Evolutionary conservation across 2,888 invertebrate species (phyloP).

Genomic region (Zygothrica quintamaculata): DNA sequence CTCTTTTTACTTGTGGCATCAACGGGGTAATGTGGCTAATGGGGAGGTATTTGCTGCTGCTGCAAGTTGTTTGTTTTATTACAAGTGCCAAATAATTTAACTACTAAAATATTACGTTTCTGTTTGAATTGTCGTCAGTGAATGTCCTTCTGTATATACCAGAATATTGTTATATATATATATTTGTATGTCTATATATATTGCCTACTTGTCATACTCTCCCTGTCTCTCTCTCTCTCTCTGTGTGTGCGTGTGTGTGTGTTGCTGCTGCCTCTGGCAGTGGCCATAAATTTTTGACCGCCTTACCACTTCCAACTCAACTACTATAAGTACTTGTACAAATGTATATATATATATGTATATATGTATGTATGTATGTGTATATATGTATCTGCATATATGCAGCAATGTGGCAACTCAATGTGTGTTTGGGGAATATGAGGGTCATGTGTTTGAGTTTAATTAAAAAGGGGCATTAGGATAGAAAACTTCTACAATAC

Average conservation of each 20-base stretch:
- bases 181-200: conserved; percentile 10
- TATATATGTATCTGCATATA: conserved; percentile 5
- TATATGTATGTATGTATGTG: neutral
- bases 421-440: conserved; percentile 77
- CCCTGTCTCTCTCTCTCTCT: no score
- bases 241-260: conserved; percentile 3
- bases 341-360: neutral
- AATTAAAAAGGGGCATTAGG: conserved; percentile 77
- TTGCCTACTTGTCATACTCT: no score
- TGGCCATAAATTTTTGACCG: conserved; percentile 65
- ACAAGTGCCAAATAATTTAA: conserved; percentile 80
- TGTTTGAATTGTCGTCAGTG: conserved; percentile 74
- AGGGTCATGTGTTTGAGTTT: conserved; percentile 75
- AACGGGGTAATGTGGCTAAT: no score
- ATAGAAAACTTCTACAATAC: conserved; percentile 40
- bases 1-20: conserved; percentile 23
- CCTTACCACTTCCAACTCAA: conserved; percentile 7
- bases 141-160: conserved; percentile 31
- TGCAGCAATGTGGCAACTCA: conserved; percentile 57
- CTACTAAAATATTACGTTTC: conserved; percentile 81
- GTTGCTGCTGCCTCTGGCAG: conserved; percentile 38
- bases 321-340: neutral
- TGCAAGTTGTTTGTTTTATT: conserved; percentile 77
- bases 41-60: no score
- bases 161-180: conserved; percentile 1